phyloP scores from a whole-genome alignment of 2,113 vertebrate species.

The Barnardius zonarius region DNA sequence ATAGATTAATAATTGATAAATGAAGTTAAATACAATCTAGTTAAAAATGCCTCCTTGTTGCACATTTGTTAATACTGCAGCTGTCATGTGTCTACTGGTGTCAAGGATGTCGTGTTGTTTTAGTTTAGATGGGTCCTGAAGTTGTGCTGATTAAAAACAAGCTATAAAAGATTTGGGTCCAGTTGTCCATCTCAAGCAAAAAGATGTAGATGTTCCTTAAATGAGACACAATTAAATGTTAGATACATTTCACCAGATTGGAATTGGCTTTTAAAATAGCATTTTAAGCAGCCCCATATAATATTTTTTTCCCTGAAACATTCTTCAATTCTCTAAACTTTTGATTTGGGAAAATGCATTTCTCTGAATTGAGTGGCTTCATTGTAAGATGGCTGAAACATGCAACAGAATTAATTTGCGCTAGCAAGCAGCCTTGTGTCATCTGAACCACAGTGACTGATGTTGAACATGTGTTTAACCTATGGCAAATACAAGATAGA shows the following conservation, averaged over 20 bases:
- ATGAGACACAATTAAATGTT: not conserved
- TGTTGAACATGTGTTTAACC: slow-evolving; percentile 16
- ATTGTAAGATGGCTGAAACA: not conserved
- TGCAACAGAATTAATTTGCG: slow-evolving; percentile 7
- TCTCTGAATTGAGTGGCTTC: not conserved
- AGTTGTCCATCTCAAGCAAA: not conserved
- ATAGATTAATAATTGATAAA: not conserved
- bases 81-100: not conserved
- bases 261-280: not conserved
- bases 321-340: not conserved
- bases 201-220: not conserved
- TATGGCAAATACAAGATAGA: slow-evolving; percentile 33
- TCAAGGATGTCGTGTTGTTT: not conserved
- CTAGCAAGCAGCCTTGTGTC: slow-evolving; percentile 31
- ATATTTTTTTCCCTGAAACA: not conserved
- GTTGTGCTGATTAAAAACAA: not conserved
- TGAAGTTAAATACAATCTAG: not conserved
- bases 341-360: not conserved
- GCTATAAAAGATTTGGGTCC: not conserved
- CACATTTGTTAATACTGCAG: not conserved
- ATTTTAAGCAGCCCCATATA: not conserved
- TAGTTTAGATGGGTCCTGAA: not conserved
- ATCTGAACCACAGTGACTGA: not conserved
- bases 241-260: not conserved
- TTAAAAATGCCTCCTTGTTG: not conserved